Base-by-base conservation (phyloP, 2,797 vertebrate genomes). In the Pteronotus mesoamericanus region DNA sequence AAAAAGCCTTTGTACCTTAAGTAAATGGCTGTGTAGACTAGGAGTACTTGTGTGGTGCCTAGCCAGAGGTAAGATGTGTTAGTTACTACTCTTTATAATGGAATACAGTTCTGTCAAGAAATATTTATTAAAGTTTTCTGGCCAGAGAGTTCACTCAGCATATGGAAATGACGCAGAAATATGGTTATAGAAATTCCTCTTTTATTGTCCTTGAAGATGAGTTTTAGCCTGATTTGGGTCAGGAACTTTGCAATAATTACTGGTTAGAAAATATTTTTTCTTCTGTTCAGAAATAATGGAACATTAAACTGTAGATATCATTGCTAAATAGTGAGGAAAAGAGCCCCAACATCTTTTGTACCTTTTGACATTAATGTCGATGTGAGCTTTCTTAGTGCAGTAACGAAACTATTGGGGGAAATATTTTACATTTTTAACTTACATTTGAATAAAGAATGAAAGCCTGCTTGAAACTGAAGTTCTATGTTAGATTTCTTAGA, bases 401-500 rank as follows among this genome's bases (percentile, higher is more conserved):
- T 83, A 78, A 83, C n/a, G 94, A 82, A 95, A 79, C 18, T 93
- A 32, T 51, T 93, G 37, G 51, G 42, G 24, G 55, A 96, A 89
- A 86, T 64, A 79, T 37, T 97, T 93, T 72, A 44, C 19, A 29
- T 72, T 87, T 92, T 94, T 95, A 84, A 55, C 48, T 91, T 72
- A 16, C 22, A 22, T 88, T 88, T 94, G 42, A 26, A 78, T 82
- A 44, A 93, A 91, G 46, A 92, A 29, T 83, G 34, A 93, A 83
- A 84, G 26, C 34, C 46, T 93, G 26, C 66, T 71, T 94, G 22
- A 95, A 95, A 90, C 24, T 51, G 44, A 75, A 78, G n/a, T 78
- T 96, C n/a, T 86, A n/a, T 87, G 46, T 89, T 79, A 94, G 66
- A 83, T 86, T 95, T n/a, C 48, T 94, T 66, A 88, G 77, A 86